Evolutionary conservation across 2,888 invertebrate species (phyloP), one percentile per base, ranked within the genome.

Genomic region (Ellobium chinense): DNA sequence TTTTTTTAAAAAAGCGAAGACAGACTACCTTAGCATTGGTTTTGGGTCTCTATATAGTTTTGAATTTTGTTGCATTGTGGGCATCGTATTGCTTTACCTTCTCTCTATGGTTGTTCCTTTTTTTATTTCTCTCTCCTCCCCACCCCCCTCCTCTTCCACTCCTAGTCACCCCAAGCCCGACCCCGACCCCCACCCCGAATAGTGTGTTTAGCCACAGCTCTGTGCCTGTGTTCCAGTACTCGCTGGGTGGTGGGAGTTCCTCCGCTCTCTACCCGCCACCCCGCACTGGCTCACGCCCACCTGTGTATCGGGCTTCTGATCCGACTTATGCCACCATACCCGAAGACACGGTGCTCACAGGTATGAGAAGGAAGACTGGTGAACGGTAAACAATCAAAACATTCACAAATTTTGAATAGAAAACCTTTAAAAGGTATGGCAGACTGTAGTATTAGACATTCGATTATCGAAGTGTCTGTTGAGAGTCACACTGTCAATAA

Each of bases 261-360:
- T n/a, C 3, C 56, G 14, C 31, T n/a, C 56, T 70, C 29, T 4
- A 56, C 27, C 70, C 56, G 18, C 70, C 70, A 70, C 56, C 70
- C 54, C n/a, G 70, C n/a, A 56, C 7, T 31, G 31, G 70, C 3
- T 14, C 46, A 9, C 56, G 31, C 3, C 56, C 24, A 21, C 70
- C 70, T 21, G 3, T 46, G 3, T 21, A 18, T 46, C 39, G 36
- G 39, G 80, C 34, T 58, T 68, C 87, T 80, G 90, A 90, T 73
- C 89, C 89, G 34, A 84, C 88, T 31, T 89, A 89, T 82, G 88
- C 89, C 75, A 87, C 89, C 70, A 90, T 90, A 72, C 85, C 88
- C 62, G 88, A 88, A 75, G 87, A 87, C 75, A 56, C 79, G 12
- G 66, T 75, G 12, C 79, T 74, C 4, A 74, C 78, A n/a, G 60